Evolutionary conservation across 2,888 invertebrate genomes (phyloP).

Genomic region (Tipula vernalis): DNA sequence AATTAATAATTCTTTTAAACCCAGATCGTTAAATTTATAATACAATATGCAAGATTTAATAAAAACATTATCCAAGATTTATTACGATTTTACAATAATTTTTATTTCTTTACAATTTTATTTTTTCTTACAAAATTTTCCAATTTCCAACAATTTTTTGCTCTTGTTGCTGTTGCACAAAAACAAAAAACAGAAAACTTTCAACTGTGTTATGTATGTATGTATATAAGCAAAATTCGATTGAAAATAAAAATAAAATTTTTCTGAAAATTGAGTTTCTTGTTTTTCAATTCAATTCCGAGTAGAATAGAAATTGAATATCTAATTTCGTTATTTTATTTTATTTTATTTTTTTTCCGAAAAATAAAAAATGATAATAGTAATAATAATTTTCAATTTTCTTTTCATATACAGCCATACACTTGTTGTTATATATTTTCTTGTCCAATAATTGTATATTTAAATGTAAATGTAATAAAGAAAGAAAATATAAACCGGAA

Average conservation of each 20-base stretch:
- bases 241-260: neutral
- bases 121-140: neutral
- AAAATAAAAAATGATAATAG: neutral
- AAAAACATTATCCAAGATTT: neutral
- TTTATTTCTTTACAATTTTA: neutral
- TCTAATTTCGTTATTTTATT: neutral
- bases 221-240: neutral
- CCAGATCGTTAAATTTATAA: neutral
- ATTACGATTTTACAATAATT: neutral
- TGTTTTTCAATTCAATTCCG: neutral
- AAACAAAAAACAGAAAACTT: neutral
- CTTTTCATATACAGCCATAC: neutral
- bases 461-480: neutral
- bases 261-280: neutral
- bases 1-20: neutral
- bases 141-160: neutral
- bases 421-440: neutral
- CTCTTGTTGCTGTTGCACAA: neutral
- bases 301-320: neutral
- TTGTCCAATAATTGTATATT: neutral
- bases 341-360: neutral
- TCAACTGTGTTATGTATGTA: too few species aligned
- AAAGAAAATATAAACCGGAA: neutral
- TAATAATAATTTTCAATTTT: constrained; percentile 4
- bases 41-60: neutral